phyloP scores from a whole-genome alignment of 2,113 vertebrate species.

The Hoplias malabaricus region DNA sequence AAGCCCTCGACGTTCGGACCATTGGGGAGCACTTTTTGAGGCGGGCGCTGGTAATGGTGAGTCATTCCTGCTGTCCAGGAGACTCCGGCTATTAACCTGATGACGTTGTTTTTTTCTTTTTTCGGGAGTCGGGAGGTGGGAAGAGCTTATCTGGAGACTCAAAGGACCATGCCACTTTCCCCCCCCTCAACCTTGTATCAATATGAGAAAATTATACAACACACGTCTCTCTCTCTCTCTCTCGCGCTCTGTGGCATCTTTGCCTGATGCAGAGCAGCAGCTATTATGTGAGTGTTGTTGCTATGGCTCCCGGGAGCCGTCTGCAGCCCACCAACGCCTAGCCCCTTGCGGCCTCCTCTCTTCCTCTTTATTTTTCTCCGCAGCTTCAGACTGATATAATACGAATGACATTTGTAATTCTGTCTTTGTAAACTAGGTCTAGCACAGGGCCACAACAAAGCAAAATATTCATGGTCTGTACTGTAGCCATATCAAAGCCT shows the following conservation, averaged over 20 bases:
- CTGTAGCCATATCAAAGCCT: conserved; percentile 36
- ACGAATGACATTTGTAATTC: conserved; percentile 36
- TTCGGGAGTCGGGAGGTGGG: background rate
- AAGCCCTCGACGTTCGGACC: background rate
- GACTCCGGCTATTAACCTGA: background rate
- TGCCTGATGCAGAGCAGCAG: conserved; percentile 46
- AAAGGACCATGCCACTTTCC: conserved; percentile 21
- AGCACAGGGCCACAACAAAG: conserved; percentile 20
- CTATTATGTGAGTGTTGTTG: conserved; percentile 66
- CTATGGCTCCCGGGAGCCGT: conserved; percentile 64
- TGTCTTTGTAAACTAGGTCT: conserved; percentile 30
- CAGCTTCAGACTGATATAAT: conserved; percentile 31
- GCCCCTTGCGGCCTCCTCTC: conserved; percentile 19
- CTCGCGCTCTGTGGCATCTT: conserved; percentile 32
- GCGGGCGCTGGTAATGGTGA: background rate
- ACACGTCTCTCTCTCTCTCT: conserved; percentile 27
- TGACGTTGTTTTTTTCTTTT: background rate
- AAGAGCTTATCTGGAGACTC: background rate
- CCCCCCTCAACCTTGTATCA: conserved; percentile 20
- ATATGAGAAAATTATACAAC: conserved; percentile 11
- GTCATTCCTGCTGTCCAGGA: background rate
- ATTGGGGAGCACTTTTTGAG: background rate
- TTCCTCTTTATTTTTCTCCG: conserved; percentile 11
- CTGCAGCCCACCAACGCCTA: conserved; percentile 36
- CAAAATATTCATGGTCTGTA: conserved; percentile 31